Base-by-base conservation (phyloP, 2,113 vertebrate genomes). In the Atractosteus spatula region DNA sequence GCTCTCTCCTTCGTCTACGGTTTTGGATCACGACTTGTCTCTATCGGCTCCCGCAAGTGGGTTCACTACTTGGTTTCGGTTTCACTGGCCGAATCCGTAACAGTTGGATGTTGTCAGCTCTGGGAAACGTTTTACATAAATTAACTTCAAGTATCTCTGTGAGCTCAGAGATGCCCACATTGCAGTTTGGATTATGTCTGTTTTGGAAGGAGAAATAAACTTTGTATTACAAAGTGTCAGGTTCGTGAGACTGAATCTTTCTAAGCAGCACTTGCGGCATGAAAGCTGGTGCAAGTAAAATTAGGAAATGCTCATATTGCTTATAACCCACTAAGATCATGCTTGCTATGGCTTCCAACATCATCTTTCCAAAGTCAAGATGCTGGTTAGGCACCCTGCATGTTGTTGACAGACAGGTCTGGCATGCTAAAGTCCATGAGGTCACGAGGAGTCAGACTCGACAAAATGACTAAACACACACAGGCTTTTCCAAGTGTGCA, bases 261-360 rank as follows among this genome's bases (percentile, higher is more conserved):
- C 17, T 17, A 64, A 64, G 8, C 7, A 64, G 8, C 2, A 64
- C 62, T 42, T 64, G 62, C 4, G 2, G 14, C 62, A 64, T 64
- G 62, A 64, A 64, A 41, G 62, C 62, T 64, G 62, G 0, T 13
- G 62, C 3, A 41, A 64, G 17, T 17, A 29, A 17, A 5, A 64
- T 42, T 1, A 17, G 62, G 41, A 64, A 64, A 10, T 64, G 17
- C 62, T 12, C 12, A 42, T 17, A 64, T 17, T 64, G 62, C 62
- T 64, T 3, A 3, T 64, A 64, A 11, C 17, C 3, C 17, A 64
- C 41, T 17, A 64, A 41, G 62, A 64, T 64, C 0, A 64, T 17
- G 17, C 41, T 64, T 64, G 62, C 62, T 64, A 64, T 64, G 62
- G 62, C 62, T 64, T 42, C 41, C 62, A 7, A 64, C 3, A 29